phyloP scores from a whole-genome alignment of 2,888 invertebrate genomes.

The Heterodera filipjevi region DNA sequence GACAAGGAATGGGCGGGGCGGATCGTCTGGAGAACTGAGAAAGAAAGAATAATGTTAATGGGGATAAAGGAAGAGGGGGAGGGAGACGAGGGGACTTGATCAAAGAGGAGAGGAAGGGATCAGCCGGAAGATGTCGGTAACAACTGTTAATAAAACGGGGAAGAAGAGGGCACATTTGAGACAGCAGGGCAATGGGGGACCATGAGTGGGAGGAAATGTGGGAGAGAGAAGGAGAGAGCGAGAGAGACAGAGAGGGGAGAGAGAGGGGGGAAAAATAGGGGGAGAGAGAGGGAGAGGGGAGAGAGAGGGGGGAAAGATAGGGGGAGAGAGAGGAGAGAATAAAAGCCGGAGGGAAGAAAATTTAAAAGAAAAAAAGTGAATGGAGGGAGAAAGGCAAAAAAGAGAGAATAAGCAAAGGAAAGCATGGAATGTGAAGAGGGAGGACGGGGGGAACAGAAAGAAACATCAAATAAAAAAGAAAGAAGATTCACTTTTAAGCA shows the following conservation, averaged over 20 bases:
- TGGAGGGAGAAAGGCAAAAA: neutral
- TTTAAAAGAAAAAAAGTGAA: no score
- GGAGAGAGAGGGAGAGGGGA: neutral
- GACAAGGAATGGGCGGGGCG: no score
- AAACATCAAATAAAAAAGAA: neutral
- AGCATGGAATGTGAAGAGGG: no score
- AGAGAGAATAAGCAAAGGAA: no score
- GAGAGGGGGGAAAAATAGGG: neutral
- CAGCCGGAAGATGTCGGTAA: neutral
- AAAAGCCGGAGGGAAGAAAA: no score
- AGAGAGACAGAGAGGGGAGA: no score
- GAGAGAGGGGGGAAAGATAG: neutral
- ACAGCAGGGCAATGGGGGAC: neutral
- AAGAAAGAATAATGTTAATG: neutral
- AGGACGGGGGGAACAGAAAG: no score
- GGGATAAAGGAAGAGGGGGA: neutral
- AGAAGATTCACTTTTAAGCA: no score
- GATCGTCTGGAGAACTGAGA: neutral
- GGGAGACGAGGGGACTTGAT: neutral
- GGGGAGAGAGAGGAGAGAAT: no score
- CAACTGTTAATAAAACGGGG: slow-evolving; percentile 1
- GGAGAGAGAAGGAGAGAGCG: neutral
- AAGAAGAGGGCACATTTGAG: neutral
- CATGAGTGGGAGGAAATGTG: neutral
- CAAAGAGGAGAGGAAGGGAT: neutral